phyloP scores from a whole-genome alignment of 2,797 vertebrate species.

The Hippopotamyrus pictus region DNA sequence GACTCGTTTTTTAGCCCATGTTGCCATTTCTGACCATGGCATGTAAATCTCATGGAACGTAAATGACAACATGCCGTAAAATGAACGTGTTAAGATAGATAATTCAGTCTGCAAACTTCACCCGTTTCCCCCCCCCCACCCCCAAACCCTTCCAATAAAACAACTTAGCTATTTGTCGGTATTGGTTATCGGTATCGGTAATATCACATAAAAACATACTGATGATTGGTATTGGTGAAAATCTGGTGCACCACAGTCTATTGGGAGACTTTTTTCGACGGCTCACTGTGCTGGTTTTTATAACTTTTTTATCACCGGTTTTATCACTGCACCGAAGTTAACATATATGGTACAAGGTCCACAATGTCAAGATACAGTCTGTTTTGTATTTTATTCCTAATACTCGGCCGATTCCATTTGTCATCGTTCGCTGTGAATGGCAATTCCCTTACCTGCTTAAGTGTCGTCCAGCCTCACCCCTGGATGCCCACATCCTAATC shows the following conservation, averaged over 20 bases:
- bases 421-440: neutral
- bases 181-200: neutral
- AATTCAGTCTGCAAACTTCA: neutral
- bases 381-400: neutral
- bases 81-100: neutral
- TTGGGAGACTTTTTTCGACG: neutral
- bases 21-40: neutral
- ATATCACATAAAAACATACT: neutral
- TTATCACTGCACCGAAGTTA: neutral
- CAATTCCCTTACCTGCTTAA: neutral
- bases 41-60: neutral
- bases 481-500: neutral
- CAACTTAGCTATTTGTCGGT: neutral
- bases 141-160: neutral
- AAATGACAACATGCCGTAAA: neutral
- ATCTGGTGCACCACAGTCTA: neutral
- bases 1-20: neutral
- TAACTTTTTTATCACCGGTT: neutral
- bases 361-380: neutral
- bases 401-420: neutral
- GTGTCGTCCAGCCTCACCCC: neutral
- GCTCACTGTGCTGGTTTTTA: neutral
- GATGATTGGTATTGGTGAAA: neutral
- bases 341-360: neutral
- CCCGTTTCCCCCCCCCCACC: neutral